Base-by-base conservation (phyloP, 2,113 vertebrate species). In the Perca schrenkii region DNA sequence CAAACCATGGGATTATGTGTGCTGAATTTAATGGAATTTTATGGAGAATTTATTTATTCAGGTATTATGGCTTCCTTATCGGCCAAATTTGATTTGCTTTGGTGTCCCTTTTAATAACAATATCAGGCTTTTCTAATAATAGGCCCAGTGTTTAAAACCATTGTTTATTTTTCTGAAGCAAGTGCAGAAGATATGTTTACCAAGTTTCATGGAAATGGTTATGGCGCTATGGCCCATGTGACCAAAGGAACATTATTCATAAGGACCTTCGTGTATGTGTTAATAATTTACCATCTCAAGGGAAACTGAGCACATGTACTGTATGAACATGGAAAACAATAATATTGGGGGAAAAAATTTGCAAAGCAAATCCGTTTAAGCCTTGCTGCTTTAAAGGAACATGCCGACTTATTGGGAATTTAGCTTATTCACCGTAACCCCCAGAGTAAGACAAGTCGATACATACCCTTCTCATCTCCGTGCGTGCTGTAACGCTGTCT, bases 331-430 rank as follows among this genome's bases (percentile, higher is more conserved):
- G 53, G 34, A 62, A 75, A 57, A 64, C 69, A 82, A 54, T 54
- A 52, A 52, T 16, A 8, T 21, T 21, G 16, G 19, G 47, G 69
- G 71, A 46, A 72, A 31, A 34, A 72, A 50, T 34, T 54, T 47
- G 28, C 65, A 36, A 69, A 60, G 71, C 43, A 79, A 71, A 70
- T 77, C 28, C 1, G 17, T 22, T 69, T 56, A 11, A 63, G 19
- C 46, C 71, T 60, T 13, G 28, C 68, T 78, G 47, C 60, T 80
- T 77, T 67, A 88, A 86, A n/a, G n/a, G n/a, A n/a, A n/a, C n/a
- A n/a, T n/a, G n/a, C n/a, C n/a, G n/a, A n/a, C n/a, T n/a, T n/a
- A n/a, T n/a, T n/a, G n/a, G n/a, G n/a, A n/a, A n/a, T n/a, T n/a
- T n/a, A n/a, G n/a, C n/a, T n/a, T n/a, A n/a, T n/a, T n/a, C n/a